phyloP scores from a whole-genome alignment of 2,797 vertebrate genomes.

The Coregonus suidteri region DNA sequence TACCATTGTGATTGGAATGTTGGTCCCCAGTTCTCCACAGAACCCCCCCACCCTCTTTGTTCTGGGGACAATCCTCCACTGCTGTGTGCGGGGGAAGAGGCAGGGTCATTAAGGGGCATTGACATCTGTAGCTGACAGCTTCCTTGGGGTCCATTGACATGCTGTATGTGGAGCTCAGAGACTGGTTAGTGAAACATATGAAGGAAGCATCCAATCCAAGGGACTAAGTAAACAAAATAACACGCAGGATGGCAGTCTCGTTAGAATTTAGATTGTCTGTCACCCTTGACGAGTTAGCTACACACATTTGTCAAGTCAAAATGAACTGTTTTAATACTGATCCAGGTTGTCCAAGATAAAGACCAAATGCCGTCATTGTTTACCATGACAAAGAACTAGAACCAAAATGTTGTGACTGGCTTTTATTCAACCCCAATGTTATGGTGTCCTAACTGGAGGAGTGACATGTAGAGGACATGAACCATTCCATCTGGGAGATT shows the following conservation, averaged over 20 bases:
- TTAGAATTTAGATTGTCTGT: background rate
- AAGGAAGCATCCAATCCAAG: slow-evolving; percentile 19
- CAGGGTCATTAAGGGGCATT: slow-evolving; percentile 66
- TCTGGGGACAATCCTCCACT: slow-evolving; percentile 66
- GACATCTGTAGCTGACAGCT: slow-evolving; percentile 79
- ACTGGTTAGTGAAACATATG: slow-evolving; percentile 50
- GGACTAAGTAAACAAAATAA: background rate
- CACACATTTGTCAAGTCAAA: background rate
- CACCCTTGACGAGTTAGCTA: background rate
- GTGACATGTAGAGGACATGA: slow-evolving; percentile 20
- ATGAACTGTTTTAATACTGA: background rate
- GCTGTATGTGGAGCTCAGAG: slow-evolving; percentile 52
- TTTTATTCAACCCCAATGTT: slow-evolving; percentile 13
- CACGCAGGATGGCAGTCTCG: background rate
- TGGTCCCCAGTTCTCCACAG: slow-evolving; percentile 58
- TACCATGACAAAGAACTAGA: background rate
- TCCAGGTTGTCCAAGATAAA: background rate
- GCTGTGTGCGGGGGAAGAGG: slow-evolving; percentile 51
- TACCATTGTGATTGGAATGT: slow-evolving; percentile 76
- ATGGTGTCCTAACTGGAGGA: slow-evolving; percentile 28
- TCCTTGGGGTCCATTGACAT: slow-evolving; percentile 61
- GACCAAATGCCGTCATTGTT: background rate
- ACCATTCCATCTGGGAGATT: slow-evolving; percentile 23
- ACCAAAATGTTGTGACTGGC: background rate
- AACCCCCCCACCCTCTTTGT: slow-evolving; percentile 63